These are phyloP conservation scores for Cynocephalus volans DNA, from an alignment of 2,113 vertebrate species.

Conservation along the genomic window DNA sequence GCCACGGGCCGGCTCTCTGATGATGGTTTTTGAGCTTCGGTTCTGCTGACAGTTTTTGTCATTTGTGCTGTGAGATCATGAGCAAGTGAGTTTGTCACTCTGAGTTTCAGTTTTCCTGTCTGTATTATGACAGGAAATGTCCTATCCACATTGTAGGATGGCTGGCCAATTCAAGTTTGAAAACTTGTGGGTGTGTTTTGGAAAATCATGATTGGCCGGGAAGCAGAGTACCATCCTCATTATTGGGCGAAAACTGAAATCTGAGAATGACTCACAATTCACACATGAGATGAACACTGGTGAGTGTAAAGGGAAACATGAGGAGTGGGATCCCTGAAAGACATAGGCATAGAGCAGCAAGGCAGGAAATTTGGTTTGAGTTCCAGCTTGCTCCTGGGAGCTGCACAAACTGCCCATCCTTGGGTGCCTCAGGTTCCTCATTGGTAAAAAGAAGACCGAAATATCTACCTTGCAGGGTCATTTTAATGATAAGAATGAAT, in stretches of 20 bases:
- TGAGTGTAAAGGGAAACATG: neutral
- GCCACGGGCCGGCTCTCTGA: too few relatives aligned
- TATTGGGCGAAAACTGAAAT: neutral
- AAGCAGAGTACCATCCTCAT: accelerated
- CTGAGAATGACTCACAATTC: neutral
- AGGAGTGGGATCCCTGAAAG: neutral
- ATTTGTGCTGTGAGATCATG: neutral
- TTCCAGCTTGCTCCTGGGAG: accelerated
- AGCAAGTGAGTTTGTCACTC: neutral
- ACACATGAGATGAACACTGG: accelerated
- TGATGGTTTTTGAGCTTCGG: too few relatives aligned
- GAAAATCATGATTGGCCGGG: neutral
- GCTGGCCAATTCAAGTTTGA: neutral
- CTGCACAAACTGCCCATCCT: neutral
- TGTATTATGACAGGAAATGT: neutral
- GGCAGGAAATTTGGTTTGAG: neutral
- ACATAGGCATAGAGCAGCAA: neutral
- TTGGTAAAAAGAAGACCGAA: neutral
- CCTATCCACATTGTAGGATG: neutral
- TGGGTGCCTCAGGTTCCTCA: neutral
- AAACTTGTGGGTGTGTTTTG: neutral
- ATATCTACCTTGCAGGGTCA: neutral
- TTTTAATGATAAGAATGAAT: neutral
- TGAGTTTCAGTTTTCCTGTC: neutral
- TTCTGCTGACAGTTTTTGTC: neutral